A percentile compares a stretch with the other conserved stretches of the same genome.
phyloP scores from a whole-genome alignment of 2,888 invertebrate genomes.

The Melieria omissa region DNA sequence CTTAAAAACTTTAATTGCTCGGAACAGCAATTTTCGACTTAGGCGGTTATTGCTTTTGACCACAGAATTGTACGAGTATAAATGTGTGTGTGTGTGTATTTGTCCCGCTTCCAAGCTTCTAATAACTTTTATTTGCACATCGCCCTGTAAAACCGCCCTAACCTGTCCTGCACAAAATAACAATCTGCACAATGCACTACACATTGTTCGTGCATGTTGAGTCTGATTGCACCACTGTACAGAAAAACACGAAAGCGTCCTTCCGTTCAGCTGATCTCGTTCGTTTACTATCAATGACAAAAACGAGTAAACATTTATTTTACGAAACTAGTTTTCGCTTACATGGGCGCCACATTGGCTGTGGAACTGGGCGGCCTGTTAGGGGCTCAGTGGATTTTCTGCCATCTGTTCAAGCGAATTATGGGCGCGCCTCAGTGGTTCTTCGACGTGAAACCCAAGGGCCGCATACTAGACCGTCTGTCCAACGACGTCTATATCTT shows the following conservation, averaged over 20 bases:
- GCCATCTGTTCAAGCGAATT: constrained; percentile 67
- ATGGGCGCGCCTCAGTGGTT: constrained; percentile 71
- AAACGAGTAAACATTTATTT: neutral
- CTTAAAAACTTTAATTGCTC: too few species aligned
- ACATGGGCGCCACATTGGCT: constrained; percentile 55
- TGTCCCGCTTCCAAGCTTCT: too few species aligned
- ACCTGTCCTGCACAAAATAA: too few species aligned
- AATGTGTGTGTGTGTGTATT: too few species aligned
- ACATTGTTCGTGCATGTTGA: neutral
- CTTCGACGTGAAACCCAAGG: constrained; percentile 74
- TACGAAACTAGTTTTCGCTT: constrained; percentile 52
- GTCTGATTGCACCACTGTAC: neutral
- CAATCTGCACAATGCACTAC: too few species aligned
- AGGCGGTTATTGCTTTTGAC: too few species aligned
- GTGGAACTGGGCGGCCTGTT: constrained; percentile 68
- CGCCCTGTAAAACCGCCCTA: too few species aligned
- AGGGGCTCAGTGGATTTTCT: constrained; percentile 68
- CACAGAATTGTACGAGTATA: too few species aligned
- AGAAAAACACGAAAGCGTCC: neutral
- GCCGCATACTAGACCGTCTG: constrained; percentile 73
- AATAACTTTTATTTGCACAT: too few species aligned
- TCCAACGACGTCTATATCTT: constrained; percentile 71
- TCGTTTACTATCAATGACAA: neutral
- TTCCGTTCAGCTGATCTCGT: neutral
- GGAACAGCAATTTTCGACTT: too few species aligned